Evolutionary conservation across 1,140 invertebrate genomes (phyloP), one percentile per base, ranked within the genome.

Genomic region (Drosophila kikkawai): DNA sequence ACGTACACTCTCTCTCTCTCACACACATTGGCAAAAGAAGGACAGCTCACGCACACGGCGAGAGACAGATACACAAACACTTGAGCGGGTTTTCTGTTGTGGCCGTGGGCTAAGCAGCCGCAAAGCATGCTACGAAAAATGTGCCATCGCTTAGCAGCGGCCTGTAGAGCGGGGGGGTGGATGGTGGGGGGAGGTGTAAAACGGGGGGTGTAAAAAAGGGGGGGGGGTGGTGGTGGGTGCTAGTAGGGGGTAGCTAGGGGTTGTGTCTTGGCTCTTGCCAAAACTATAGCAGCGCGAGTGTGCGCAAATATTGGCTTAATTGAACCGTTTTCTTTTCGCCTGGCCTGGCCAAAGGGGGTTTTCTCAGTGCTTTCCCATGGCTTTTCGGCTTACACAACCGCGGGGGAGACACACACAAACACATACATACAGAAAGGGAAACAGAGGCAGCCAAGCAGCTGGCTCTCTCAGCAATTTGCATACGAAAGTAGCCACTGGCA

Each of bases 291-390:
- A 29, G 61, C 65, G 77, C 78, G 84, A 83, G 83, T 84, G 80
- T 87, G 84, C 84, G 85, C 84, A 88, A 87, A 88, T 81, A 87
- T 87, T 87, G 85, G 80, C 80, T 87, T 88, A 84, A 88, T 87
- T 87, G 80, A 88, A 87, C 73, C 64, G 57, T 78, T 80, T 66
- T 57, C 58, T 65, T 76, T 61, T 51, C 34, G 69, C 53, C 19
- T 67, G 48, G 41, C 39, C 32, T 51, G 48, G 34, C 17, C 12
- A 44, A 47, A 45, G 0, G 44, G 29, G 19, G 45, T 36, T 80
- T 80, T 63, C 22, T n/a, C 19, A 42, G 57, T 57, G 65, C 39
- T 37, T 34, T 41, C 39, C 37, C 39, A 41, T 34, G 64, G 45
- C 64, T 48, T 65, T 51, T 60, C 37, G 50, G 60, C 56, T 60